Conservation (phyloP, 2,888 invertebrate species). For the Erynnis tages region DNA sequence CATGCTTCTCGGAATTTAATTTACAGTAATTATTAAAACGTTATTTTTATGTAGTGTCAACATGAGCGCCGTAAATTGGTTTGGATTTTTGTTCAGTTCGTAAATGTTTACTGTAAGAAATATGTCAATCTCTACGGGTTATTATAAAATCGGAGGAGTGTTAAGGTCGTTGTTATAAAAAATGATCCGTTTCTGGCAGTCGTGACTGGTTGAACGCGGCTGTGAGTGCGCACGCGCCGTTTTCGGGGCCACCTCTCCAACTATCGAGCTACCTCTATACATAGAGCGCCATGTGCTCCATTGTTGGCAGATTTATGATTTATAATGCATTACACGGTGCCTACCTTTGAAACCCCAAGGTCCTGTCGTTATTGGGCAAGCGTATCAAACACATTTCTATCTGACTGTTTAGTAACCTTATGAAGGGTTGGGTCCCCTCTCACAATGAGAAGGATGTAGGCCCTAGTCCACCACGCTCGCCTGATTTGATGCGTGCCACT, state of each 20-base stretch:
- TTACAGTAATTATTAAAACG: too few relatives aligned
- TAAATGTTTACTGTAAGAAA: neutral
- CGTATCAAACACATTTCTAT: slow-evolving; percentile 37
- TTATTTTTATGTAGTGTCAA: too few relatives aligned
- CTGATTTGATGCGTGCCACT: too few relatives aligned
- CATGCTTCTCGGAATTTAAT: too few relatives aligned
- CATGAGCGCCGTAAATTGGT: too few relatives aligned
- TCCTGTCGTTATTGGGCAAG: slow-evolving; percentile 47
- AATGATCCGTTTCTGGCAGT: slow-evolving; percentile 61
- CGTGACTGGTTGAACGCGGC: slow-evolving; percentile 62
- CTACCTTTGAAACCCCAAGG: slow-evolving; percentile 61
- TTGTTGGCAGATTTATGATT: slow-evolving; percentile 71
- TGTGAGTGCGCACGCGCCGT: slow-evolving; percentile 70
- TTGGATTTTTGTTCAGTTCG: neutral
- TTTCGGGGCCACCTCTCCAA: slow-evolving; percentile 58
- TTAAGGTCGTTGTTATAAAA: slow-evolving; percentile 61
- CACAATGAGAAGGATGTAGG: too few relatives aligned
- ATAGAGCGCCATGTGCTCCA: slow-evolving; percentile 61
- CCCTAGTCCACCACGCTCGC: too few relatives aligned
- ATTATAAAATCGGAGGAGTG: slow-evolving; percentile 35
- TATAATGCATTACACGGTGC: slow-evolving; percentile 59
- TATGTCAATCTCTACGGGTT: slow-evolving; percentile 34
- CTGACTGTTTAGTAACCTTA: too few relatives aligned
- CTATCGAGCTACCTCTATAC: slow-evolving; percentile 61
- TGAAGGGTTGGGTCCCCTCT: too few relatives aligned